Evolutionary conservation across 2,113 vertebrate species (phyloP), one percentile per base, ranked within the genome.

Genomic region (Leucoraja erinaceus): DNA sequence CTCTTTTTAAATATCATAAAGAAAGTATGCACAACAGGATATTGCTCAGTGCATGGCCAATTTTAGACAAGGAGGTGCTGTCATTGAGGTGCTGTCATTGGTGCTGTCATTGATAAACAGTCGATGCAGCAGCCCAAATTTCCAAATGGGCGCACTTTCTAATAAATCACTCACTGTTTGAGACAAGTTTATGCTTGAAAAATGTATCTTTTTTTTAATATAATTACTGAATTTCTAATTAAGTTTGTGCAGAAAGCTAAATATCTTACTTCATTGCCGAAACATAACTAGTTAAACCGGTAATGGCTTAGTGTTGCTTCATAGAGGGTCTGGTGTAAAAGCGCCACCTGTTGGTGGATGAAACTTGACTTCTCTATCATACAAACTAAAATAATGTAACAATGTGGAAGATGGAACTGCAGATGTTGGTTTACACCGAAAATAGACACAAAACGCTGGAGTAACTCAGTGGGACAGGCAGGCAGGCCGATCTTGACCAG

Each of bases 291-390:
- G 83, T 63, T 88, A 14, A n/a, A 66, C 59, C n/a, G 3, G 83
- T 63, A 88, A 63, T 18, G n/a, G 14, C 28, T 63, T 88, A 61
- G 81, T 28, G 56, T 79, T 84, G 54, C 25, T 84, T 54, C 54
- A n/a, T 18, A 54, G 66, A 25, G 20, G 1, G 5, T 63, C 68
- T 91, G 33, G 72, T 72, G 66, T 91, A 22, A 70, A 91, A 91
- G 90, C 90, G 90, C 90, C 90, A 91, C 25, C 90, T 91, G 72
- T 70, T 91, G 90, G 90, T 91, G 66, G 5, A 8, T 28, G 9
- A 72, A 72, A 72, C 16, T 90, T 28, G 33, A 70, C 86, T 14
- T 22, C 31, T 18, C 59, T 5, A 38, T 68, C 22, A 33, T 47
- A 47, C 38, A 47, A 47, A 47, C 38, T 47, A 47, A 47, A 47